These are phyloP conservation scores for Notechis scutatus DNA, from an alignment of 2,113 vertebrate species.

Conservation along the genomic window DNA sequence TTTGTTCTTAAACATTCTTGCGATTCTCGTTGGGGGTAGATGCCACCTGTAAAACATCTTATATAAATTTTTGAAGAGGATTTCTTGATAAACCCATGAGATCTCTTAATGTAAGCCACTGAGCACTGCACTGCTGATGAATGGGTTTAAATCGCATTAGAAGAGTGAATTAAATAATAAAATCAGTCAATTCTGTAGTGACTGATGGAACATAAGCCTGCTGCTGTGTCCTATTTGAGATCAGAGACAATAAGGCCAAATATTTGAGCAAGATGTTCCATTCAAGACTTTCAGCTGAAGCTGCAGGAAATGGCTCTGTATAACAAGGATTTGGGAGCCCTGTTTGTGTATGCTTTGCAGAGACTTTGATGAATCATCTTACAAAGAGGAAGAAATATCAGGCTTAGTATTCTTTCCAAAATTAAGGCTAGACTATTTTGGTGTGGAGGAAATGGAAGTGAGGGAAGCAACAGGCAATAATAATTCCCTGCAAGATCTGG, in stretches of 20 bases:
- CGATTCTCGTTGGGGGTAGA: too few relatives aligned
- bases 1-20: too few relatives aligned
- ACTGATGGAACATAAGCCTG: not conserved
- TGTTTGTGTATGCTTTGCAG: constrained; percentile 22
- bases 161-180: constrained; percentile 31
- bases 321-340: constrained; percentile 27
- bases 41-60: too few relatives aligned
- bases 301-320: constrained; percentile 28
- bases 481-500: not conserved
- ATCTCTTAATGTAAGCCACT: not conserved
- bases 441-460: not conserved
- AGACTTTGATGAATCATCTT: constrained; percentile 12
- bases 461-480: not conserved
- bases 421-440: constrained; percentile 8
- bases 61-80: not conserved
- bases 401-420: constrained; percentile 13
- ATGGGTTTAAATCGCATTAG: constrained; percentile 43
- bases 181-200: constrained; percentile 13
- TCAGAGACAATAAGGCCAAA: constrained; percentile 32
- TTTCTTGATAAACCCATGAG: constrained; percentile 35
- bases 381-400: constrained; percentile 11
- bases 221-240: constrained; percentile 7
- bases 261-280: constrained; percentile 22
- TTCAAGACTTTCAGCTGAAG: not conserved
- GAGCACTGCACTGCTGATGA: constrained; percentile 5